phyloP scores from a whole-genome alignment of 1,140 invertebrate genomes.

The Aphidius ervi region DNA sequence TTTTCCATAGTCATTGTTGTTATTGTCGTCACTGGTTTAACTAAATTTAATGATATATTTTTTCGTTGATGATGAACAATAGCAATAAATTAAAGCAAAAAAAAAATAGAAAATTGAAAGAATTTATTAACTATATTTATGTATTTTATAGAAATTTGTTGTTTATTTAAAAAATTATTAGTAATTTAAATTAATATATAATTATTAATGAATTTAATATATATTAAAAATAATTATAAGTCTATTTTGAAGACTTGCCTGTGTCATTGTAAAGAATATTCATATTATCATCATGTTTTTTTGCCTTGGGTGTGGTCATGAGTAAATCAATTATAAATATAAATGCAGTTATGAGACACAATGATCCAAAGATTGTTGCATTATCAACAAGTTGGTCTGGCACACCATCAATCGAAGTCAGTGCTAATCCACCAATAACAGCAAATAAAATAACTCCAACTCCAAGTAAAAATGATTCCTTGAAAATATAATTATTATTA shows the following conservation, averaged over 20 bases:
- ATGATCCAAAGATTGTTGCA: conserved; percentile 63
- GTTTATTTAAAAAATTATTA: background rate
- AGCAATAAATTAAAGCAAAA: no score
- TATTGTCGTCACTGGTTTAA: conserved; percentile 26
- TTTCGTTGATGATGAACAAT: background rate
- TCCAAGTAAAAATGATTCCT: conserved; percentile 64
- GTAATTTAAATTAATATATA: background rate
- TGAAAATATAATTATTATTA: conserved; percentile 23
- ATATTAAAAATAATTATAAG: conserved; percentile 10
- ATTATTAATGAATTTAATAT: background rate
- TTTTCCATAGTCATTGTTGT: conserved; percentile 32
- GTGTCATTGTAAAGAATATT: conserved; percentile 38
- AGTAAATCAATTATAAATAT: conserved; percentile 63
- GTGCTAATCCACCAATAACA: conserved; percentile 62
- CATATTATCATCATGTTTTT: conserved; percentile 27
- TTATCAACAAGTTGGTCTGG: conserved; percentile 65
- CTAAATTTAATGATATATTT: conserved; percentile 9
- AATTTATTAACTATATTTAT: no score
- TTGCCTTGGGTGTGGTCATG: conserved; percentile 38
- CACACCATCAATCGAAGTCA: conserved; percentile 67
- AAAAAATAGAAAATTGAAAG: no score
- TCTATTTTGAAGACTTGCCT: conserved; percentile 32
- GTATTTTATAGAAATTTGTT: background rate
- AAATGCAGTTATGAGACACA: conserved; percentile 64
- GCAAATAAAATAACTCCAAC: conserved; percentile 66